Conservation (phyloP, 2,888 invertebrate genomes). For the Miltochrista miniata region DNA sequence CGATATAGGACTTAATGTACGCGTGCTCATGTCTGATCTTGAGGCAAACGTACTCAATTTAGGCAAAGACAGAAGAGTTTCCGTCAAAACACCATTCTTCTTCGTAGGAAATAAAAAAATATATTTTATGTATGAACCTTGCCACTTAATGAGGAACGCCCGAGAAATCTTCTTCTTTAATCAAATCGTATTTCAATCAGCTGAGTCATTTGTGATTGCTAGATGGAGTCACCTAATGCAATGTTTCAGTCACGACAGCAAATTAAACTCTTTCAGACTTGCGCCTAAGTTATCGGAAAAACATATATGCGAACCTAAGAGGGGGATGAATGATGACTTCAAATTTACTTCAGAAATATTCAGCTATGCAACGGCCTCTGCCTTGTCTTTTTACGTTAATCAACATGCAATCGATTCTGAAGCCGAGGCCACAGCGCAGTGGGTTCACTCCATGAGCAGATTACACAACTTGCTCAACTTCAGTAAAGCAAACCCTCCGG, state of each 20-base stretch:
- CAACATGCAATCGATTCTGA: conserved; percentile 18
- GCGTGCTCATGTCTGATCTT: conserved; percentile 24
- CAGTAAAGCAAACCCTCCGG: background rate
- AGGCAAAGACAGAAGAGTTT: background rate
- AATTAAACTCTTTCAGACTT: conserved; percentile 11
- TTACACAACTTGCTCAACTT: conserved; percentile 23
- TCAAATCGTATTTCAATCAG: background rate
- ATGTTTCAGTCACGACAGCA: conserved; percentile 25
- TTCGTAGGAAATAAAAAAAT: conserved; percentile 15
- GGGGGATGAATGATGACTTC: conserved; percentile 7
- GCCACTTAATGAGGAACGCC: conserved; percentile 21
- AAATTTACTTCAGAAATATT: conserved; percentile 20
- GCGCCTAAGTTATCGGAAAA: conserved; percentile 24
- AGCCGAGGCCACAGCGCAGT: conserved; percentile 25
- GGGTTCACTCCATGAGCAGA: conserved; percentile 24
- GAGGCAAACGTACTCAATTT: background rate
- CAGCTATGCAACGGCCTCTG: conserved; percentile 31
- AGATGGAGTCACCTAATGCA: conserved; percentile 27
- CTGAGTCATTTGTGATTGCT: conserved; percentile 5
- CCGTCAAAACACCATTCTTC: conserved; percentile 9
- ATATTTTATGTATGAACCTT: conserved; percentile 32
- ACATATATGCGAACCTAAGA: conserved; percentile 6
- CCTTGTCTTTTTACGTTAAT: conserved; percentile 22
- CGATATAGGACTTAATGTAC: conserved; percentile 28
- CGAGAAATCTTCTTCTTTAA: conserved; percentile 13